These are phyloP conservation scores for Silurus glanis DNA, from an alignment of 2,113 vertebrate species.

Conservation along the genomic window DNA sequence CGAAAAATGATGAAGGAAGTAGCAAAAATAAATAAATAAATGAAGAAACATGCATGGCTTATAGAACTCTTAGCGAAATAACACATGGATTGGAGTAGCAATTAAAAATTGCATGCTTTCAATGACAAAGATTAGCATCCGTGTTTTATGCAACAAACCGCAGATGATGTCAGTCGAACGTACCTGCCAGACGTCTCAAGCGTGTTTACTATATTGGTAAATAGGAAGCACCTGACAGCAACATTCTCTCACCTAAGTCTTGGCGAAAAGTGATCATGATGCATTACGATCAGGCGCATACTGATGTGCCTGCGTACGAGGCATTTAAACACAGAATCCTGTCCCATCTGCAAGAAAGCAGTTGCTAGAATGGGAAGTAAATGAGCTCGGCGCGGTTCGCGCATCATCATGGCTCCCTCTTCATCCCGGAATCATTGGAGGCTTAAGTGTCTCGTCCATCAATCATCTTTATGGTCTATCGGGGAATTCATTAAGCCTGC, in stretches of 20 bases:
- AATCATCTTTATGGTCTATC: slow-evolving; percentile 63
- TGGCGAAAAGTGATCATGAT: slow-evolving; percentile 47
- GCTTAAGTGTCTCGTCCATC: slow-evolving; percentile 62
- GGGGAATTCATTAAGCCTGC: slow-evolving; percentile 64
- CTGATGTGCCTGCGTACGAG: slow-evolving; percentile 49
- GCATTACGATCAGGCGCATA: slow-evolving; percentile 48
- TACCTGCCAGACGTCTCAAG: slow-evolving; percentile 4
- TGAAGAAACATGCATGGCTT: slow-evolving; percentile 33
- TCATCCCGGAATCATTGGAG: slow-evolving; percentile 38
- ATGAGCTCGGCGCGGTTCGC: slow-evolving; percentile 42
- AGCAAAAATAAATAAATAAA: slow-evolving; percentile 54
- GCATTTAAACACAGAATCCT: slow-evolving; percentile 44
- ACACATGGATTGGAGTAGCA: not conserved
- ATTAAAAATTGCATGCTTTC: slow-evolving; percentile 14
- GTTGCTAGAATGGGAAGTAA: slow-evolving; percentile 38
- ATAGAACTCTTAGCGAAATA: not conserved
- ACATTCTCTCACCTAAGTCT: slow-evolving; percentile 41
- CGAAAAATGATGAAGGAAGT: slow-evolving; percentile 50
- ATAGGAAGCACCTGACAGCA: slow-evolving; percentile 41
- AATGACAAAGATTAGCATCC: slow-evolving; percentile 14
- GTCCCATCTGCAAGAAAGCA: slow-evolving; percentile 42
- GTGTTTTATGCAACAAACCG: not conserved
- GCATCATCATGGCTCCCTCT: slow-evolving; percentile 42
- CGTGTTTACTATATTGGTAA: slow-evolving; percentile 38
- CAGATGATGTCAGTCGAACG: slow-evolving; percentile 17